Conservation (phyloP, 1,140 invertebrate species). For the Bombus fervidus region DNA sequence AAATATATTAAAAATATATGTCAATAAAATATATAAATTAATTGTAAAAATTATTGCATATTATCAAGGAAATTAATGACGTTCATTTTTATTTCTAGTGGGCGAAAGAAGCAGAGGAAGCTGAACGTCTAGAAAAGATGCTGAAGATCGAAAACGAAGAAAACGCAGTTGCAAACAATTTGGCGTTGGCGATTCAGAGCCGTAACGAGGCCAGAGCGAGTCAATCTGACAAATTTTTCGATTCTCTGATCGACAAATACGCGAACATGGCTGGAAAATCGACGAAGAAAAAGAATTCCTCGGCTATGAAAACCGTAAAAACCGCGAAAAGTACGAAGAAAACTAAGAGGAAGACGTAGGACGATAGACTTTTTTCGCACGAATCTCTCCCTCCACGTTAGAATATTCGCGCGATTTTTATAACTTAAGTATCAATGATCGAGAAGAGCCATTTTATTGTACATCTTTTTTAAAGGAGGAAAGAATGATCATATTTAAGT, state of each 20-base stretch:
- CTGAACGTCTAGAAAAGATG: slow-evolving; percentile 75
- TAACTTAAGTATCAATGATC: slow-evolving; percentile 42
- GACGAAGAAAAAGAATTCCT: slow-evolving; percentile 62
- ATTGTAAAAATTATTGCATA: not conserved
- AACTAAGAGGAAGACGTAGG: slow-evolving; percentile 71
- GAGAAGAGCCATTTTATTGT: not conserved
- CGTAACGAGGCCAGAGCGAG: slow-evolving; percentile 72
- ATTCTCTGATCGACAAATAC: slow-evolving; percentile 79
- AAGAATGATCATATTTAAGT: slow-evolving; percentile 9
- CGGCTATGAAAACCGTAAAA: slow-evolving; percentile 43
- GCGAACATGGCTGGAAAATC: slow-evolving; percentile 72
- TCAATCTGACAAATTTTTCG: slow-evolving; percentile 77
- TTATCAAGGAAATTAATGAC: not conserved
- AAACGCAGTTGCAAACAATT: slow-evolving; percentile 68
- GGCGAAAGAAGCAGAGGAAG: slow-evolving; percentile 79
- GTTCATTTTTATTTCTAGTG: slow-evolving; percentile 71
- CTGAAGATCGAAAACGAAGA: slow-evolving; percentile 75
- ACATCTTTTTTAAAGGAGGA: not conserved
- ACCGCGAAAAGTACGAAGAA: slow-evolving; percentile 55
- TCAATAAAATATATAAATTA: not conserved
- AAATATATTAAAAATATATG: not conserved
- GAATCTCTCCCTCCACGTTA: not conserved
- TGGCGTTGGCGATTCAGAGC: slow-evolving; percentile 76
- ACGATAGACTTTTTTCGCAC: not conserved
- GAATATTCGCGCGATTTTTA: slow-evolving; percentile 39